A percentile compares a stretch with the other conserved stretches of the same genome.
These are phyloP conservation scores for Cheirogaleus medius DNA, from an alignment of 2,113 vertebrate species.

Conservation along the genomic window DNA sequence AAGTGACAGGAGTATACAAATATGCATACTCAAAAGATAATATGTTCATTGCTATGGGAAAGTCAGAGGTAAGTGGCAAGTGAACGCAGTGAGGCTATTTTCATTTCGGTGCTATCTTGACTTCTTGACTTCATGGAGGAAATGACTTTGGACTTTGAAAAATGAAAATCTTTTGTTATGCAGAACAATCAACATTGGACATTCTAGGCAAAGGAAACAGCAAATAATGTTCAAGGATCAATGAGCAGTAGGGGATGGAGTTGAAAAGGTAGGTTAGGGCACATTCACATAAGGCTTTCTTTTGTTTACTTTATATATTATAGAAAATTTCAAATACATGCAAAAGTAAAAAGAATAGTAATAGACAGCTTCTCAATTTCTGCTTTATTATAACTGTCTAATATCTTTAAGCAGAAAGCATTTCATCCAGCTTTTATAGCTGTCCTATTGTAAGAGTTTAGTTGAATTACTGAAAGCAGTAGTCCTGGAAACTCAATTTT, in stretches of 20 bases:
- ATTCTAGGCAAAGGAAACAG: background rate
- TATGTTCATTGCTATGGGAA: background rate
- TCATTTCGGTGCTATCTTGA: background rate
- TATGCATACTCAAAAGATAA: background rate
- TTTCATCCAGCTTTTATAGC: background rate
- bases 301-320: background rate
- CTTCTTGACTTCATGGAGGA: background rate
- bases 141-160: background rate
- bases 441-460: background rate
- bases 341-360: background rate
- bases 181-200: background rate
- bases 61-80: background rate
- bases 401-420: background rate
- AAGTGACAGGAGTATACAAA: background rate
- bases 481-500: constrained; percentile 14
- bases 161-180: background rate
- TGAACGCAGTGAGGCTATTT: background rate
- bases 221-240: background rate
- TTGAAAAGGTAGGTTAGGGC: background rate
- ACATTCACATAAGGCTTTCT: background rate
- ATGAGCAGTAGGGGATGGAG: background rate
- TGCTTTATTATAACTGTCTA: background rate
- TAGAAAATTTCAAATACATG: background rate
- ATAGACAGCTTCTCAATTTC: background rate
- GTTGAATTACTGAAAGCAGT: constrained; percentile 36